These are phyloP conservation scores for Azorinus chamasolen DNA, from an alignment of 2,888 invertebrate species.

Conservation along the genomic window DNA sequence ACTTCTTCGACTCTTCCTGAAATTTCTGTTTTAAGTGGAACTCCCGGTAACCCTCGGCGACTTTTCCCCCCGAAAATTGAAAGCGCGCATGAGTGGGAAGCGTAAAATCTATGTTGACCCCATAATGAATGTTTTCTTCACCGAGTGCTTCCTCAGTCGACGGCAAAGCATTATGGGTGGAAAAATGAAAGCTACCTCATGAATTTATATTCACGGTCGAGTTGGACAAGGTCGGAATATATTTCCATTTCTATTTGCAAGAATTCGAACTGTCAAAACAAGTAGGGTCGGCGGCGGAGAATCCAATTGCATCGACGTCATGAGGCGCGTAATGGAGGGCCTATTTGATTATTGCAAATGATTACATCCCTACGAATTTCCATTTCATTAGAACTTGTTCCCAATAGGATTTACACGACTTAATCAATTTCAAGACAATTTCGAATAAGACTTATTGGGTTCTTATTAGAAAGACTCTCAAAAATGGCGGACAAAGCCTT, in stretches of 20 bases:
- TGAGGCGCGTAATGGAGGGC: constrained; percentile 60
- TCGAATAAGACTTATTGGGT: constrained; percentile 43
- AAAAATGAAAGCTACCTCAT: constrained; percentile 68
- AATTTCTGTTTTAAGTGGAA: no score
- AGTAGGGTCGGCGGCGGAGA: constrained; percentile 48
- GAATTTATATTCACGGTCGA: constrained; percentile 67
- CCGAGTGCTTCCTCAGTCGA: constrained; percentile 28
- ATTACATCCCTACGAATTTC: constrained; percentile 66
- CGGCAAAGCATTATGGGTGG: constrained; percentile 39
- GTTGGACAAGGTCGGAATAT: constrained; percentile 58
- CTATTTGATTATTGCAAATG: constrained; percentile 69
- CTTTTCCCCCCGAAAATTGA: constrained; percentile 2
- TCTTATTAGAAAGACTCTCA: constrained; percentile 15
- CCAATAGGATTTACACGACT: constrained; percentile 67
- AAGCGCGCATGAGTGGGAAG: constrained; percentile 26
- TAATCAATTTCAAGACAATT: constrained; percentile 66
- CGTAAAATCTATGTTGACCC: constrained; percentile 62
- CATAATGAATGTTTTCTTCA: constrained; percentile 51
- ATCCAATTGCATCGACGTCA: constrained; percentile 59
- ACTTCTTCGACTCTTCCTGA: no score
- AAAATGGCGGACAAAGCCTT: no score
- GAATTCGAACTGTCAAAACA: constrained; percentile 66
- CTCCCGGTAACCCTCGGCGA: no score
- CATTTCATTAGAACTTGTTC: constrained; percentile 65
- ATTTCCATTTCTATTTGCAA: constrained; percentile 68